A percentile compares a stretch with the other conserved stretches of the same genome.
Evolutionary conservation across 2,888 invertebrate genomes (phyloP).

Genomic region (Griposia aprilina): DNA sequence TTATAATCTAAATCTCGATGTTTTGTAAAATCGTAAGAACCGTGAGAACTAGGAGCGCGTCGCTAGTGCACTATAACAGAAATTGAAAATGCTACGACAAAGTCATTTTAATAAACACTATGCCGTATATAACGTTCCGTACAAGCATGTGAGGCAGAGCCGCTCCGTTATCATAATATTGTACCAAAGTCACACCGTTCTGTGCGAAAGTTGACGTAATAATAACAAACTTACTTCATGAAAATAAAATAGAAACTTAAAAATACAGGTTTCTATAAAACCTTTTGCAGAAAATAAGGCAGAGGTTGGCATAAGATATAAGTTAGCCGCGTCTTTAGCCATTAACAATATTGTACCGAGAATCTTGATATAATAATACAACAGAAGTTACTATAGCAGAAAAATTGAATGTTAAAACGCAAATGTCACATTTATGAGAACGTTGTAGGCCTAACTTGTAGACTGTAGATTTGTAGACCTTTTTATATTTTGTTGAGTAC

Average conservation of each 20-base stretch:
- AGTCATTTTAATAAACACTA: conserved; percentile 14
- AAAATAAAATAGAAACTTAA: conserved; percentile 19
- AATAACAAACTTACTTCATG: conserved; percentile 36
- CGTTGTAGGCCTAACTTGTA: no score
- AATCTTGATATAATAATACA: neutral
- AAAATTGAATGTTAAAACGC: conserved; percentile 16
- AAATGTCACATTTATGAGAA: conserved; percentile 7
- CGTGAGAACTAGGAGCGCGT: no score
- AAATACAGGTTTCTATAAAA: conserved; percentile 3
- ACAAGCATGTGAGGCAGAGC: conserved; percentile 6
- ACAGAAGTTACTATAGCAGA: neutral
- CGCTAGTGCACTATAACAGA: neutral
- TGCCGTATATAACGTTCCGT: conserved; percentile 13
- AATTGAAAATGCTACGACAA: conserved; percentile 23
- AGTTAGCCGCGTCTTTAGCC: neutral
- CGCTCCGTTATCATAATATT: conserved; percentile 42
- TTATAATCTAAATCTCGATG: neutral
- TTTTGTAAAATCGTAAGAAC: neutral
- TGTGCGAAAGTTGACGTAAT: conserved; percentile 32
- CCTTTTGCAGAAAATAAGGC: conserved; percentile 18
- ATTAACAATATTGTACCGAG: neutral
- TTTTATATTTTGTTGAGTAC: no score
- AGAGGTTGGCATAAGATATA: neutral
- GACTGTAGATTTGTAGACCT: no score
- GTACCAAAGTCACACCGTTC: conserved; percentile 31